Evolutionary conservation across 2,113 vertebrate species (phyloP), one percentile per base, ranked within the genome.

Genomic region (Bombycilla garrulus): DNA sequence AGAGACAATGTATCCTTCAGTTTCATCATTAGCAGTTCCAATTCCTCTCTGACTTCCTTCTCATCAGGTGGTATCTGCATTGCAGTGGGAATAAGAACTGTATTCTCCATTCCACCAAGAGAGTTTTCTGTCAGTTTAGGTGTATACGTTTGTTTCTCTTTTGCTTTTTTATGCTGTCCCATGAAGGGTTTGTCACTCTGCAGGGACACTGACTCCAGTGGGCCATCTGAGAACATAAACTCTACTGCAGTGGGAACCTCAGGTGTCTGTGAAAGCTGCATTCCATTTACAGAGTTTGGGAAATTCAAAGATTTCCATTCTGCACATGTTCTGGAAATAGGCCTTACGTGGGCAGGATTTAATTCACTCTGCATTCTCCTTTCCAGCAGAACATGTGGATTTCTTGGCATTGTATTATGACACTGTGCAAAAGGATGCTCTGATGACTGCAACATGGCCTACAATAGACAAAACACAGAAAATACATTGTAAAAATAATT

Each of bases 11-110:
- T 86, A 50, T 94, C 76, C 86, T 97, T 97, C 91, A 99, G 96
- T 93, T 96, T 97, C 61, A 97, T 96, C 57, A 98, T 81, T 2
- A 98, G 80, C 24, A 98, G 90, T 72, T 98, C 94, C 35, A 96
- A 74, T 91, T 98, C 97, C 53, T 97, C 85, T 11, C 79, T 35
- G 53, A 45, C 36, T 44, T 96, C 74, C 10, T 73, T 81, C 64
- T 56, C 57, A 25, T 67, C 40, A 56, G 33, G 17, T 57, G 10
- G 29, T 31, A 54, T 35, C 50, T 90, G 80, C 38, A 48, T 62
- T 86, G 76, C 60, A 17, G 21, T 8, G 17, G 58, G 35, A 71
- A 12, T 44, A 60, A 40, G 40, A 70, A 58, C 16, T 83, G 40
- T 23, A 38, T 40, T 90, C 53, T 25, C 51, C 24, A 14, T 69